These are phyloP conservation scores for Mesoligia furuncula DNA, from an alignment of 2,888 invertebrate species.

Conservation along the genomic window DNA sequence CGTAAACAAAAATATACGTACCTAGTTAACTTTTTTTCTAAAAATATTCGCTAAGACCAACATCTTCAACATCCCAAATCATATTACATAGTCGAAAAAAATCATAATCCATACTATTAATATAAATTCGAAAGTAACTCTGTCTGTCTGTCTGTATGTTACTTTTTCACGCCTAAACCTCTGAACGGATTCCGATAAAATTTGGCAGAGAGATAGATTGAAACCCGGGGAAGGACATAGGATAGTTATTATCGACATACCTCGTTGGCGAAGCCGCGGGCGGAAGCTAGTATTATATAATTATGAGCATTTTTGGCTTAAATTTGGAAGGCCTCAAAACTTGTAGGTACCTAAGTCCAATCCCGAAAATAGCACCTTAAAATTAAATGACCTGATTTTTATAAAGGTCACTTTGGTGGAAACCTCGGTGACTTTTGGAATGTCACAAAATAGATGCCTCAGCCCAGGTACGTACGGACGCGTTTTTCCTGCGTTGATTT, in stretches of 20 bases:
- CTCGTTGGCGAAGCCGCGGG: no score
- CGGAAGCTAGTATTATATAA: conserved; percentile 26
- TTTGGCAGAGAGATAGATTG: no score
- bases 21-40: background rate
- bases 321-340: conserved; percentile 26
- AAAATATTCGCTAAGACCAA: background rate
- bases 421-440: background rate
- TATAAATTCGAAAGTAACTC: no score
- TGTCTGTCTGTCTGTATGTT: no score
- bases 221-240: no score
- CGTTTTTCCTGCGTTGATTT: no score
- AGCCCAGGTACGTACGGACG: no score
- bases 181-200: no score
- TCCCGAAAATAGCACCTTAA: conserved; percentile 42
- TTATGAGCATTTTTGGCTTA: conserved; percentile 9
- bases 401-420: conserved; percentile 20
- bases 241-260: no score
- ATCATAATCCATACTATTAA: no score
- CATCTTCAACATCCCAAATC: background rate
- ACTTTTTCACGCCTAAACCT: no score
- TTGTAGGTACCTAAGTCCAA: background rate
- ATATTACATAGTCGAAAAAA: background rate
- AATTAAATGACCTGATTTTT: conserved; percentile 48
- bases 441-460: background rate
- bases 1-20: background rate